Conservation (phyloP, 2,113 vertebrate genomes). For the Mixornis gularis region DNA sequence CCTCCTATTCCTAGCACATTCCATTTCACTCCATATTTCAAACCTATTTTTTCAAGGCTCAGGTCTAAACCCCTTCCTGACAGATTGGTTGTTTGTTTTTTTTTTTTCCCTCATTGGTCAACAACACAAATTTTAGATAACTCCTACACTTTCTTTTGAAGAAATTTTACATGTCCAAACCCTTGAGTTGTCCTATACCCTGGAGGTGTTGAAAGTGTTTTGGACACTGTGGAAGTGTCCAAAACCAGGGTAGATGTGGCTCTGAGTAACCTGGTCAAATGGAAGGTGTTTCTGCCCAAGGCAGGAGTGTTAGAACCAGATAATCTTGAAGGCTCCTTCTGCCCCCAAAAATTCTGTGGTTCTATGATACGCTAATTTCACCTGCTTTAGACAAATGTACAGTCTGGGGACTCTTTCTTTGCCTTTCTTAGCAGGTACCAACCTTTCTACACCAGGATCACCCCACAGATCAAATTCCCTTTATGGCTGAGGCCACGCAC, state of each 20-base stretch:
- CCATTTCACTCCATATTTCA: neutral
- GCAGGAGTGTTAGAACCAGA: rapidly evolving
- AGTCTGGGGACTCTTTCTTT: neutral
- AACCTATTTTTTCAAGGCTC: neutral
- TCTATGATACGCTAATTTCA: neutral
- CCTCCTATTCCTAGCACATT: neutral
- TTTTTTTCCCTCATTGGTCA: neutral
- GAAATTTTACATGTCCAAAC: neutral
- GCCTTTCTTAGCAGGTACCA: neutral
- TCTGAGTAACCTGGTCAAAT: neutral
- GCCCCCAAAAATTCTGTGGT: neutral
- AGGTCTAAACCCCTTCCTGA: neutral
- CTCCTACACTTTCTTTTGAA: neutral
- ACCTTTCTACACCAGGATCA: neutral
- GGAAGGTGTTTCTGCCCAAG: neutral
- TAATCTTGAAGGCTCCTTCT: neutral
- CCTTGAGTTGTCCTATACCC: neutral
- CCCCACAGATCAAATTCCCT: neutral
- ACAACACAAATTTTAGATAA: neutral
- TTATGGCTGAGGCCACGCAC: neutral
- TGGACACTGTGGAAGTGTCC: neutral
- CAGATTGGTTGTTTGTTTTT: neutral
- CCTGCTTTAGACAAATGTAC: neutral
- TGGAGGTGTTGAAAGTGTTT: neutral
- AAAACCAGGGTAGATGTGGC: neutral